phyloP scores from a whole-genome alignment of 2,888 invertebrate genomes.

The Rapana venosa region DNA sequence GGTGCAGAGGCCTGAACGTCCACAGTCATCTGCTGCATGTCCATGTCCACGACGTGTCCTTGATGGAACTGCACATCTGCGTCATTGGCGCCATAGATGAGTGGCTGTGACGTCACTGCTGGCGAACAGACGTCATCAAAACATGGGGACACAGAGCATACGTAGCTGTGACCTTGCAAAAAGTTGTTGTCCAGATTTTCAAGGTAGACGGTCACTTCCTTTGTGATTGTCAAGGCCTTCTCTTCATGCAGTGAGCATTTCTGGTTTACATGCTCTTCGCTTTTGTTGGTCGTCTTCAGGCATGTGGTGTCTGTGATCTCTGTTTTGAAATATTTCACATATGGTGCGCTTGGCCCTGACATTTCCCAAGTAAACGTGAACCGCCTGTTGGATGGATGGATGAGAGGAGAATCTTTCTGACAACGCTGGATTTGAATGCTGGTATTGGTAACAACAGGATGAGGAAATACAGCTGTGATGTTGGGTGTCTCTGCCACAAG shows the following conservation, averaged over 20 bases:
- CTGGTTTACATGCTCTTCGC: background rate
- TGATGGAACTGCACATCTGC: background rate
- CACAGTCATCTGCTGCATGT: background rate
- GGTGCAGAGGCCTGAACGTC: background rate
- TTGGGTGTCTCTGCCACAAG: background rate
- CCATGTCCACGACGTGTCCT: background rate
- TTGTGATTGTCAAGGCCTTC: no score
- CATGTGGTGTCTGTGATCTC: constrained; percentile 27
- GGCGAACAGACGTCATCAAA: constrained; percentile 31
- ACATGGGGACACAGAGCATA: background rate
- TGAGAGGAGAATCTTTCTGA: background rate
- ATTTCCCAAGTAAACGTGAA: constrained; percentile 32
- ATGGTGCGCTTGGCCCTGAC: background rate
- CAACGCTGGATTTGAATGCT: constrained; percentile 6
- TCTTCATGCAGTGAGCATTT: background rate
- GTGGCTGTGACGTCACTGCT: background rate
- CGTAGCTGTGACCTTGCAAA: constrained; percentile 6
- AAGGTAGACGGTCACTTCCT: background rate
- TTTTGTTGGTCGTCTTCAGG: background rate
- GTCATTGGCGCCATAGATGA: background rate
- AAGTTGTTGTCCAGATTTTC: background rate
- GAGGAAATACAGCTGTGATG: background rate
- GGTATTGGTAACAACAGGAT: background rate
- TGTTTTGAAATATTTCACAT: background rate
- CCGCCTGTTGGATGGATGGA: background rate